Evolutionary conservation across 2,113 vertebrate species (phyloP), one percentile per base, ranked within the genome.

Genomic region (Spilogale gracilis): DNA sequence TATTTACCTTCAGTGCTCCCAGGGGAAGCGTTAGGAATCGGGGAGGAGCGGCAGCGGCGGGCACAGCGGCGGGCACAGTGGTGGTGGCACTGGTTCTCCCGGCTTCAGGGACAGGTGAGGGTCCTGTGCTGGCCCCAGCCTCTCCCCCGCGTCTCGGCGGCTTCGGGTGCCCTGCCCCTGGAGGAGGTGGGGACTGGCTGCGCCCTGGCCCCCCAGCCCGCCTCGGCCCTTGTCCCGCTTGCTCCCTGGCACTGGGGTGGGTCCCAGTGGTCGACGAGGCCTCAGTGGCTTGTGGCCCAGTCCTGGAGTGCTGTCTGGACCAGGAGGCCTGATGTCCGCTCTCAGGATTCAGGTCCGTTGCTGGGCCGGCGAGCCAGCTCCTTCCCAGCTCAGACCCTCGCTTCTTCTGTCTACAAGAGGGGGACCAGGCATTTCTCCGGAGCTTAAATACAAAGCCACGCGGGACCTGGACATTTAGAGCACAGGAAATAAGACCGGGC

Each of bases 1-100:
- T 98, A 98, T 98, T 99, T 98, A 97, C 98, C 98, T 97, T 98
- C 97, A 97, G 97, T 73, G 98, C 96, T 98, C 98, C 98, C 98
- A 5, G 13, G 98, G 98, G 98, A 91, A 78, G 95, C 43, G 90
- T 98, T 95, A 97, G 98, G 97, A 96, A 96, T 97, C 69, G 74
- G 93, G 94, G 98, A 98, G 98, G 98, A 98, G 97, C 16, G 7
- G 11, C 5, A 6, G 87, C 27, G 17, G 20, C 23, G 6, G 78
- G 20, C 87, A 63, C 17, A 6, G 52, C 63, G 79, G 58, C 0
- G 0, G 50, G 74, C 2, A 38, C 52, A 74, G 74, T 3, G 27
- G 38, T 3, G 2, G 78, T 7, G 86, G n/a, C 67, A 2, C 23
- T 14, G 1, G 85, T 85, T 63, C 54, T 30, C 5, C 0, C 7